Evolutionary conservation across 2,113 vertebrate genomes (phyloP).

Genomic region (Gymnorhina tibicen): DNA sequence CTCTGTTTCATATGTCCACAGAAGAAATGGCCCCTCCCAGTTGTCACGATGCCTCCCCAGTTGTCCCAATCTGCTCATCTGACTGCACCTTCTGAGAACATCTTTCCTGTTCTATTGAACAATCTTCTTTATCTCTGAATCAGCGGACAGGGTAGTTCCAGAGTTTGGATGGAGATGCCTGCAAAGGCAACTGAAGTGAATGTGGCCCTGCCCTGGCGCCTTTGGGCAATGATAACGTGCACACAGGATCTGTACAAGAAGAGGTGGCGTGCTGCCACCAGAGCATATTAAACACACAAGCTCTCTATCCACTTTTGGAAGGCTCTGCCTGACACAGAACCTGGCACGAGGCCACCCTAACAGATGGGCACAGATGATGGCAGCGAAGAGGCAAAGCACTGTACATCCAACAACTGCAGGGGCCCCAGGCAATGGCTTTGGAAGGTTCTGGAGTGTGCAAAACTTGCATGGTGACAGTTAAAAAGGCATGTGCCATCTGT

Average conservation of each 20-base stretch:
- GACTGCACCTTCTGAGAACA: neutral
- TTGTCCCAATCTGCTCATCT: neutral
- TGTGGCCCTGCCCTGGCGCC: neutral
- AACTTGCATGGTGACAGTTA: neutral
- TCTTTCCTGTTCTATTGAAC: neutral
- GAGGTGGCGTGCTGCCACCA: neutral
- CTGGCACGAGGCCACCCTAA: constrained; percentile 36
- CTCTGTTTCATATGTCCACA: fast-evolving
- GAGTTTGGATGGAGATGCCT: neutral
- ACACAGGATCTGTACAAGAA: neutral
- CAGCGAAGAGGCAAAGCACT: neutral
- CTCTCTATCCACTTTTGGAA: neutral
- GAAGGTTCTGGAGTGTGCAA: neutral
- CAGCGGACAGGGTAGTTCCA: neutral
- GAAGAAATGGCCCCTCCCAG: neutral
- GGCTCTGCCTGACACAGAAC: neutral
- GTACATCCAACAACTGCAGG: constrained; percentile 9
- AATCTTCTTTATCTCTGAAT: neutral
- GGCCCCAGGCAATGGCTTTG: neutral
- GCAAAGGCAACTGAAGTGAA: neutral
- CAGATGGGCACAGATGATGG: constrained; percentile 56
- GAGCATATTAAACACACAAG: neutral
- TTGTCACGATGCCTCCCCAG: neutral
- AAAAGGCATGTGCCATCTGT: constrained; percentile 35
- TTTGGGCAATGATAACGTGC: neutral